Conservation (phyloP, 2,888 invertebrate genomes). For the Euspilapteryx auroguttella region DNA sequence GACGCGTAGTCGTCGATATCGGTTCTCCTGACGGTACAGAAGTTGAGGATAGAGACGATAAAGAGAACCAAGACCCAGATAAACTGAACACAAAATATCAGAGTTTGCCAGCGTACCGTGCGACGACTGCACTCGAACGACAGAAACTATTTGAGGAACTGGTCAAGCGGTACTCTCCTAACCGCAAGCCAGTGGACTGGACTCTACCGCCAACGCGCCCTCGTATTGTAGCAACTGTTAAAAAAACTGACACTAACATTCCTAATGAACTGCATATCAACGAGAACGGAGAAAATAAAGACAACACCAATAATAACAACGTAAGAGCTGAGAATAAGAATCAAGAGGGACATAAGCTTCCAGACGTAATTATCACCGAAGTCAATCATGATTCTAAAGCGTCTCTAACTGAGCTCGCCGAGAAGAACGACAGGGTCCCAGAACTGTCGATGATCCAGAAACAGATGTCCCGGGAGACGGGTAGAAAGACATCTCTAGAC, state of each 20-base stretch:
- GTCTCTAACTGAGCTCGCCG: constrained; percentile 34
- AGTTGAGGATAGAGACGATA: constrained; percentile 20
- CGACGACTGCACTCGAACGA: constrained; percentile 30
- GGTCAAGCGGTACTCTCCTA: constrained; percentile 47
- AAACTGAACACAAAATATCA: constrained; percentile 17
- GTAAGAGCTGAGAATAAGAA: constrained; percentile 7
- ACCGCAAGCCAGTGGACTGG: constrained; percentile 47
- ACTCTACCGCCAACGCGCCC: constrained; percentile 46
- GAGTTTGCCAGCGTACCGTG: constrained; percentile 25
- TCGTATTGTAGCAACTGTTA: constrained; percentile 40
- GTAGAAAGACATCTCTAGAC: constrained; percentile 20
- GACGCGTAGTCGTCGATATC: constrained; percentile 31
- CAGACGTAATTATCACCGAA: too few relatives aligned
- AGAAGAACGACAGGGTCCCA: constrained; percentile 38
- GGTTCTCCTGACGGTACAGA: constrained; percentile 16
- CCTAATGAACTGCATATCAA: too few relatives aligned
- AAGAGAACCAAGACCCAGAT: constrained; percentile 35
- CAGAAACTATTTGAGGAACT: constrained; percentile 48
- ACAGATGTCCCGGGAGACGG: constrained; percentile 27
- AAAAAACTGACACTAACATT: too few relatives aligned
- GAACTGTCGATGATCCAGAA: constrained; percentile 30
- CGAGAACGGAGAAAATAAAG: too few relatives aligned
- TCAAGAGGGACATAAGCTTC: too few relatives aligned
- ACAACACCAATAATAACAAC: neutral
- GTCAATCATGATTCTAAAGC: constrained; percentile 21